Percentiles rank a stretch among this genome's conserved stretches.
Evolutionary conservation across 2,113 vertebrate species (phyloP).

Genomic region (Tautogolabrus adspersus): DNA sequence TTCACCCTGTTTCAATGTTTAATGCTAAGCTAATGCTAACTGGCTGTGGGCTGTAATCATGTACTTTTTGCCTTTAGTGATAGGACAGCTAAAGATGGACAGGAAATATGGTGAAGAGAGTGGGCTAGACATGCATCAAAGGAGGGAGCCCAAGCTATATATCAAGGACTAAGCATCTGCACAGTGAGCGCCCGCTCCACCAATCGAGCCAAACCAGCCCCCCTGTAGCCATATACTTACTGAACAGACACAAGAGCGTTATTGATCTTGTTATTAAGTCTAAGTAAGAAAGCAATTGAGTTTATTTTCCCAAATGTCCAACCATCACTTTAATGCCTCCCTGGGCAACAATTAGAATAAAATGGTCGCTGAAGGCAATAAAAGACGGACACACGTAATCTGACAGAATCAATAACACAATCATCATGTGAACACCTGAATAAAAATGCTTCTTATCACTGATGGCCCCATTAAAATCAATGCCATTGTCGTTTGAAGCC

Average conservation of each 20-base stretch:
- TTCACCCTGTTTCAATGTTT: background rate
- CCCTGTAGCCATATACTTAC: background rate
- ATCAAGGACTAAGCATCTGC: too few species aligned
- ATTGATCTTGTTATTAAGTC: conserved; percentile 15
- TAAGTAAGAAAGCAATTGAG: background rate
- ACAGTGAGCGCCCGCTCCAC: too few species aligned
- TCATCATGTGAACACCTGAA: conserved; percentile 8
- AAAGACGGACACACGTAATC: conserved; percentile 7
- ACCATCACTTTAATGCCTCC: background rate
- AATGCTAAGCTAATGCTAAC: background rate
- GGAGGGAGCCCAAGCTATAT: too few species aligned
- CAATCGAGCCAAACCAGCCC: too few species aligned
- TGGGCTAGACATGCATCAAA: too few species aligned
- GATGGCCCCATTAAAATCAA: conserved; percentile 7
- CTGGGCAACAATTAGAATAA: background rate
- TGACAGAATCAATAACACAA: conserved; percentile 28
- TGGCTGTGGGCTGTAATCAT: background rate
- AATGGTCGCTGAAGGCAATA: conserved; percentile 1
- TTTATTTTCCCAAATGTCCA: conserved; percentile 4
- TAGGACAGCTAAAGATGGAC: too few species aligned
- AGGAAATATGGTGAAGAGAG: too few species aligned
- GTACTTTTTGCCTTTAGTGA: background rate
- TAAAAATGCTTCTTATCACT: background rate
- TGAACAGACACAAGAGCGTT: background rate
- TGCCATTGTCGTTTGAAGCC: background rate